These are phyloP conservation scores for Gisinianus flammeolus DNA, from an alignment of 2,888 invertebrate genomes.

Conservation along the genomic window DNA sequence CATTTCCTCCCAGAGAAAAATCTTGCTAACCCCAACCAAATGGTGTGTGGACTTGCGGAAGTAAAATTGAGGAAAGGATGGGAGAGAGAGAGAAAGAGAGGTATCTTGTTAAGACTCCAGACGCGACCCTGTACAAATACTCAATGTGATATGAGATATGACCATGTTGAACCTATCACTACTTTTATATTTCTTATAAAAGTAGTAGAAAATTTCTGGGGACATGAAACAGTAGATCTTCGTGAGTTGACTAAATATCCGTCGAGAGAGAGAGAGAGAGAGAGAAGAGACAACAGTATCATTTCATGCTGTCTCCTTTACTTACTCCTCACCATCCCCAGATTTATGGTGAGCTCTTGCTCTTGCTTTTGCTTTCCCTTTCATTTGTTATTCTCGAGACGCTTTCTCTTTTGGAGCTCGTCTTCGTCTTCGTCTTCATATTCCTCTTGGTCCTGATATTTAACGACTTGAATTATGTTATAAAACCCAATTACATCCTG, in stretches of 20 bases:
- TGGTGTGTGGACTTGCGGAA: no score
- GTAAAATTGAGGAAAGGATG: no score
- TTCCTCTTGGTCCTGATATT: slow-evolving; percentile 45
- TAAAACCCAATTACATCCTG: slow-evolving; percentile 57
- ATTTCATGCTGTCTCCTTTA: slow-evolving; percentile 56
- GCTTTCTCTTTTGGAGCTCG: neutral
- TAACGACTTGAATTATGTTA: slow-evolving; percentile 55
- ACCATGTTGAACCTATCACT: no score
- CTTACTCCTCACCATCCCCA: slow-evolving; percentile 47
- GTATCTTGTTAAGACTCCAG: no score
- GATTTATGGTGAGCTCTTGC: slow-evolving; percentile 53
- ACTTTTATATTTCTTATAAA: no score
- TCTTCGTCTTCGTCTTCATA: neutral
- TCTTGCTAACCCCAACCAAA: no score
- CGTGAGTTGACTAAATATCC: slow-evolving; percentile 34
- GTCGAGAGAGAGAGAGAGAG: neutral
- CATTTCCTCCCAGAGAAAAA: no score
- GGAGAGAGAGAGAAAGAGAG: no score
- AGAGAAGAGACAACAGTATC: slow-evolving; percentile 30
- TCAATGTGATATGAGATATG: no score
- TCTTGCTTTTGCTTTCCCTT: no score
- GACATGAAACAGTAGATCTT: slow-evolving; percentile 9
- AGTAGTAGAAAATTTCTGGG: neutral
- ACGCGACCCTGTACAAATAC: no score
- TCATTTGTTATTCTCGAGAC: slow-evolving; percentile 47